phyloP scores from a whole-genome alignment of 2,113 vertebrate genomes.

The Butorides virescens region DNA sequence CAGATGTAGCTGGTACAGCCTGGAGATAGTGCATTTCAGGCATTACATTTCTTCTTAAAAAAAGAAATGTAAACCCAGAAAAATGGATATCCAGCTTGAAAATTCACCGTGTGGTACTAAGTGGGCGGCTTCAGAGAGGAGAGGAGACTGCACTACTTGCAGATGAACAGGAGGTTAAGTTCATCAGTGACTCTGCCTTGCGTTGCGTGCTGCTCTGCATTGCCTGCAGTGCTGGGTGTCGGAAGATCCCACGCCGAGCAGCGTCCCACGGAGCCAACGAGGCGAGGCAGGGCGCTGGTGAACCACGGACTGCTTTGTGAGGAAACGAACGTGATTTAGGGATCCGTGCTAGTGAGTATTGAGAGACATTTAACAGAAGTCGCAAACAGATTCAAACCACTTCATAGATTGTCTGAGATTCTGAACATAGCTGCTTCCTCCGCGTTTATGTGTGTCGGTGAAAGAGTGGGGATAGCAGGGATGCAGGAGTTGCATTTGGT shows the following conservation, averaged over 20 bases:
- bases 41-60: neutral
- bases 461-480: neutral
- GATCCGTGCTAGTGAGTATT: neutral
- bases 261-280: neutral
- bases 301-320: neutral
- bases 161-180: neutral
- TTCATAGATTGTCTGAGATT: neutral
- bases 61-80: neutral
- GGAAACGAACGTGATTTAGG: neutral
- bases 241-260: neutral
- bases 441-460: fast-evolving
- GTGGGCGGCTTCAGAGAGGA: neutral
- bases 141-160: neutral
- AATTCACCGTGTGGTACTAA: neutral
- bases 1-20: neutral
- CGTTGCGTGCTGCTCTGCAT: neutral
- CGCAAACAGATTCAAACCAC: neutral
- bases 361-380: neutral
- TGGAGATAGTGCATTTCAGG: neutral
- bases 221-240: neutral
- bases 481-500: neutral
- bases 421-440: neutral
- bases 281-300: neutral
- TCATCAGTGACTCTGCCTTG: neutral
- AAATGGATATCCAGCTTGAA: neutral